phyloP scores from a whole-genome alignment of 2,888 invertebrate species.

The Cabera pusaria region DNA sequence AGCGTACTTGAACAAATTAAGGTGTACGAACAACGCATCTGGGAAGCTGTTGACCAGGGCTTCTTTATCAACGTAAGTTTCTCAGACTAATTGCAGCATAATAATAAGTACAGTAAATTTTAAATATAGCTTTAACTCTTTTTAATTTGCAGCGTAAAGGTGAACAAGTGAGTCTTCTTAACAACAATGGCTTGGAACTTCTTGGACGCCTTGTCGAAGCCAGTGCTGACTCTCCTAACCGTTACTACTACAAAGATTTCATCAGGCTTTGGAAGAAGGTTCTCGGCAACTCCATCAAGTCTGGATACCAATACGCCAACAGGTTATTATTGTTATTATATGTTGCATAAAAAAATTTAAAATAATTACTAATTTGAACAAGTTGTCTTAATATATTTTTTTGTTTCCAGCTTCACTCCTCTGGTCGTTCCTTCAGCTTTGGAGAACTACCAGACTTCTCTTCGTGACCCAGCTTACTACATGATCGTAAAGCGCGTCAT shows the following conservation, averaged over 20 bases:
- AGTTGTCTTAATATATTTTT: too few relatives aligned
- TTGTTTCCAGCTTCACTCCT: conserved; percentile 49
- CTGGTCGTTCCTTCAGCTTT: conserved; percentile 84
- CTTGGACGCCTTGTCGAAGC: conserved; percentile 87
- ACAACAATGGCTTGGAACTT: conserved; percentile 84
- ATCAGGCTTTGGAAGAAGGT: conserved; percentile 81
- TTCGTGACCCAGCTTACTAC: conserved; percentile 88
- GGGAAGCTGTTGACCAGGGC: conserved; percentile 84
- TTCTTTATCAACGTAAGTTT: conserved; percentile 65
- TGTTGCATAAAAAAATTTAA: too few relatives aligned
- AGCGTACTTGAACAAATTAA: conserved; percentile 67
- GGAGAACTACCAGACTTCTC: conserved; percentile 85
- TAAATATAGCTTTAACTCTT: too few relatives aligned
- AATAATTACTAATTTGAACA: too few relatives aligned
- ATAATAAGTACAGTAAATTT: too few relatives aligned
- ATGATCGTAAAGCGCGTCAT: conserved; percentile 84
- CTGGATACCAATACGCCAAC: conserved; percentile 39
- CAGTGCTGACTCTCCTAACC: conserved; percentile 85
- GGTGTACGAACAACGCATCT: conserved; percentile 81
- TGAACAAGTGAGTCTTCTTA: conserved; percentile 80
- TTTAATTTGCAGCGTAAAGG: conserved; percentile 61
- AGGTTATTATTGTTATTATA: conserved; percentile 50
- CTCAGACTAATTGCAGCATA: too few relatives aligned
- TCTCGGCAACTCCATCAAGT: conserved; percentile 74
- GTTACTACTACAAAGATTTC: conserved; percentile 83